Conservation (phyloP, 2,797 vertebrate genomes). For the Syngnathus acus region DNA sequence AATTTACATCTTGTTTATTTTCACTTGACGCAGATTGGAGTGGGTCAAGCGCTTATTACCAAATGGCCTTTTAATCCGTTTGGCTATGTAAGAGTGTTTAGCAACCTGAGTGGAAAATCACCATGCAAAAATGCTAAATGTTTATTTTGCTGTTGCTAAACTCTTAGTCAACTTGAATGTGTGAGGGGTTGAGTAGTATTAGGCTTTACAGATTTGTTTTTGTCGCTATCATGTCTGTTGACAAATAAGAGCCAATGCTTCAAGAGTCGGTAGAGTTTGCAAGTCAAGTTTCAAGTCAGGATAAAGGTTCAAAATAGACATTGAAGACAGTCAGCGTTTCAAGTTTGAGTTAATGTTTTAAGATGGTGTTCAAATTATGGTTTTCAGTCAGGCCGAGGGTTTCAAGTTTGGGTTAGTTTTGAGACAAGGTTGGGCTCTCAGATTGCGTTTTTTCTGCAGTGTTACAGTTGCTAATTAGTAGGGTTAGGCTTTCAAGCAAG, state of each 20-base stretch:
- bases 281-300: not conserved
- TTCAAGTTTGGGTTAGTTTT: not conserved
- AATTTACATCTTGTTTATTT: conserved; percentile 4
- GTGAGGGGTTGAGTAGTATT: not conserved
- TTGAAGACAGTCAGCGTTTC: not conserved
- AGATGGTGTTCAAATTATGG: not conserved
- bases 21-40: not conserved
- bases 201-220: not conserved
- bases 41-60: conserved; percentile 7
- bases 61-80: not conserved
- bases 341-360: not conserved
- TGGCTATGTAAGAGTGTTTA: not conserved
- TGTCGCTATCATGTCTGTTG: not conserved
- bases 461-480: not conserved
- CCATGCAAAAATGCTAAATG: not conserved
- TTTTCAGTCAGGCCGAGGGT: not conserved
- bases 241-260: too few relatives aligned
- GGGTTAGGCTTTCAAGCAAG: not conserved
- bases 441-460: not conserved
- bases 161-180: not conserved
- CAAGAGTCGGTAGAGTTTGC: too few relatives aligned
- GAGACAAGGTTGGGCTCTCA: too few relatives aligned
- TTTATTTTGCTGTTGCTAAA: not conserved
- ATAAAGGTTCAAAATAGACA: not conserved
- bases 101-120: not conserved